Base-by-base conservation (phyloP, 2,888 invertebrate species). In the Lasioglossum villosulum region DNA sequence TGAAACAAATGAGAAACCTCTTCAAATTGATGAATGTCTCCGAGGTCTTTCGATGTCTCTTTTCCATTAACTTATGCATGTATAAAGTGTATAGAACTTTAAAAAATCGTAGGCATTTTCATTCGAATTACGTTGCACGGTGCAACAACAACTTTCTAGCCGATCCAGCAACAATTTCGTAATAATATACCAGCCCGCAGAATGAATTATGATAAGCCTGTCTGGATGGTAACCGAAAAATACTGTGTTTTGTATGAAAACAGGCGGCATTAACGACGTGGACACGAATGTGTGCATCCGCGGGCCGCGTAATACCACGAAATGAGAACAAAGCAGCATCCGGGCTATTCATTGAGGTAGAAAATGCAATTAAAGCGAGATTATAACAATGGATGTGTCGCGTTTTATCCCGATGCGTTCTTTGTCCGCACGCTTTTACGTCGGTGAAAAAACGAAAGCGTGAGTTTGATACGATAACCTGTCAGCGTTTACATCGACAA, bases 301-400 rank as follows among this genome's bases (percentile, higher is more conserved):
- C 48, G 4, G 63, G 68, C 75, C 42, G 59, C 30, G 80, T 90
- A 88, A 88, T 82, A 79, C 83, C 86, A 66, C 82, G 84, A 84
- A 90, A 90, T 72, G 88, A 85, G 83, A 85, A 90, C 90, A 90
- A 90, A 90, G 90, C 85, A 77, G 71, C 72, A 68, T 71, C 78
- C 82, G 75, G 52, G 83, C 86, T 83, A 90, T 90, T 88, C 88
- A 84, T 88, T 86, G 76, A 48, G 80, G 73, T 81, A 79, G 88
- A 90, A 88, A 90, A 90, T 83, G 90, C 90, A 90, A 90, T 90
- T 90, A 90, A 90, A 90, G 80, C 82, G 85, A 83, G 82, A 90
- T 90, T 89, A 88, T 84, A 90, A 90, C 89, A 90, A 90, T 88
- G 86, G 83, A 85, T 86, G 90, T 82, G 84, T 84, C 83, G 66